These are phyloP conservation scores for Brachionus asplanchnoidis DNA, from an alignment of 1,140 invertebrate species.

Conservation along the genomic window DNA sequence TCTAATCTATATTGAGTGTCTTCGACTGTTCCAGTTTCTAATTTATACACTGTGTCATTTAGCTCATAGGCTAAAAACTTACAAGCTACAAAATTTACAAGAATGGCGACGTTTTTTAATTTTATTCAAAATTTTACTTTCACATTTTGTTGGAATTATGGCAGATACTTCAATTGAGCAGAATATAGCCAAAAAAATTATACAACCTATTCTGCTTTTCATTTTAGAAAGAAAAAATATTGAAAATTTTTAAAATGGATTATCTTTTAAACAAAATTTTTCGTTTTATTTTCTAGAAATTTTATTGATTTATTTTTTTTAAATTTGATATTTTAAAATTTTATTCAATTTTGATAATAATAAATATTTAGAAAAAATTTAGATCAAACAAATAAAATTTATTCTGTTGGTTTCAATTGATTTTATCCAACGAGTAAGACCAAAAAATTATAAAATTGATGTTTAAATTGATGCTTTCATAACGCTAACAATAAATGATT, in stretches of 20 bases:
- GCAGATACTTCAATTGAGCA: not conserved
- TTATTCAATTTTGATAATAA: not conserved
- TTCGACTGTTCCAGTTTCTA: not conserved
- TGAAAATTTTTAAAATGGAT: not conserved
- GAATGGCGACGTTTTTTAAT: not conserved
- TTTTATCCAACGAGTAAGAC: too few species aligned
- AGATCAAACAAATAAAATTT: too few species aligned
- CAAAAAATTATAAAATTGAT: too few species aligned
- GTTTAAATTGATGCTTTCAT: too few species aligned
- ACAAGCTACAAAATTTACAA: not conserved
- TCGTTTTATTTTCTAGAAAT: not conserved
- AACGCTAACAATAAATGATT: too few species aligned
- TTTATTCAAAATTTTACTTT: not conserved
- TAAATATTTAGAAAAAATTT: too few species aligned
- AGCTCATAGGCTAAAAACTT: constrained; percentile 1
- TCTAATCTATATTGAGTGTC: constrained; percentile 8
- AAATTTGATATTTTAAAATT: not conserved
- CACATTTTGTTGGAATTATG: constrained; percentile 10
- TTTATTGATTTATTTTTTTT: not conserved
- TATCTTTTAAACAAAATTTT: not conserved
- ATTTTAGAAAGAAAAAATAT: not conserved
- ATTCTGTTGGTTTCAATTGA: too few species aligned
- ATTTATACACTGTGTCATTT: not conserved
- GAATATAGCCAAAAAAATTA: not conserved
- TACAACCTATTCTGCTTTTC: not conserved